Evolutionary conservation across 2,888 invertebrate genomes (phyloP), one percentile per base, ranked within the genome.

Genomic region (Drosophila leonis): DNA sequence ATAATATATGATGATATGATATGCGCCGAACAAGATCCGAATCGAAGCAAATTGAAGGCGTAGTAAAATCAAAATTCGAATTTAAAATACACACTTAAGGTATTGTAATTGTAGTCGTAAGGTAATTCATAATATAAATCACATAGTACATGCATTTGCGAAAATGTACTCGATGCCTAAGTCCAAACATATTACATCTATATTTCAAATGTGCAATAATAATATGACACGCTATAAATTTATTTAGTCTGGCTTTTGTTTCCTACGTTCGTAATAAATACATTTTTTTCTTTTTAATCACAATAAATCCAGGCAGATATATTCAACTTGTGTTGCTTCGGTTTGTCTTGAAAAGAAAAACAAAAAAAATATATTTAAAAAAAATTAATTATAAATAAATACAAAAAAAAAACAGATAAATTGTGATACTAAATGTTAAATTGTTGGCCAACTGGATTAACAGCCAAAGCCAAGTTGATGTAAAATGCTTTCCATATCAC

Each of bases 1-100:
- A 63, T 35, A 61, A 57, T 46, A 74, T 64, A 63, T 49, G 48
- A 35, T 51, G 41, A 35, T 54, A 64, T 57, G 48, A 64, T 60
- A 61, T 49, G 35, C 39, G 57, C 27, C 60, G 35, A 37, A 56
- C 27, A 48, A 71, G 65, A 72, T 56, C 73, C 73, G 69, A 64
- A 66, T 35, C 35, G 35, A 35, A 13, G 0, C 35, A 18, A 20
- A 75, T 75, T 61, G 77, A 79, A 83, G 78, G 87, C 88, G 87
- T 88, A 90, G 83, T 64, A 82, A 88, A 91, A 91, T 90, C 90
- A 90, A 90, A 90, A 90, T 91, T 91, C 91, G 91, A 91, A 90
- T 91, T 90, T 91, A 90, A 89, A 73, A n/a, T 57, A 65, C 61
- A 41, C 52, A 31, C 29, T 67, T 86, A 88, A 83, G 81, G 35